Conservation (phyloP, 2,888 invertebrate species). For the Osmoderma eremita region DNA sequence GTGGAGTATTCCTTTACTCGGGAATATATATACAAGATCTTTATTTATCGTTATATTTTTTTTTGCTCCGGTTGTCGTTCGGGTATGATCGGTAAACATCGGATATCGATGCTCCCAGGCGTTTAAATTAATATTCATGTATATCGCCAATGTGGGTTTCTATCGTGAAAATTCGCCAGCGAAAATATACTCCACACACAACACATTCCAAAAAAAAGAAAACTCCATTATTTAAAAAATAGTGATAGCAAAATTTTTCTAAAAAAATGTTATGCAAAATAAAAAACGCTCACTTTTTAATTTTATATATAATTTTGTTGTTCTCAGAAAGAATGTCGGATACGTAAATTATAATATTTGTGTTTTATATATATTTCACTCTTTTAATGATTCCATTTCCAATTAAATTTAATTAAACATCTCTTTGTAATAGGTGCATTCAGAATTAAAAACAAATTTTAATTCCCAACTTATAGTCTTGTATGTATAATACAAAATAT, state of each 20-base stretch:
- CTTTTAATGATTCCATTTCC: slow-evolving; percentile 19
- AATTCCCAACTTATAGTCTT: slow-evolving; percentile 34
- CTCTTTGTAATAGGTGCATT: slow-evolving; percentile 27
- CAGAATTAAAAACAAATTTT: slow-evolving; percentile 35
- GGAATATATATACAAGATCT: too few species aligned
- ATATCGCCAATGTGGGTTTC: slow-evolving; percentile 27
- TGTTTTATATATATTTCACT: slow-evolving; percentile 9
- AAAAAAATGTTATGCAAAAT: slow-evolving; percentile 14
- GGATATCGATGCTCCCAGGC: too few species aligned
- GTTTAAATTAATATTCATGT: neutral
- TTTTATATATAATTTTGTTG: slow-evolving; percentile 9
- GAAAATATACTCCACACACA: slow-evolving; percentile 43
- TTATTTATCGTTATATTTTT: too few species aligned
- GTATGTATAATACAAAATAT: slow-evolving; percentile 44
- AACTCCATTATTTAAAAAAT: neutral
- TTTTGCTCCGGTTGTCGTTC: too few species aligned
- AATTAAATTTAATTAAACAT: too few species aligned
- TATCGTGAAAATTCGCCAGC: slow-evolving; percentile 32
- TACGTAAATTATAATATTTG: neutral
- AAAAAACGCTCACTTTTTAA: slow-evolving; percentile 12
- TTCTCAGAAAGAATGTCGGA: slow-evolving; percentile 20
- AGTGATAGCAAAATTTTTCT: neutral
- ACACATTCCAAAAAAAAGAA: neutral
- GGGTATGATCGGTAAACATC: too few species aligned
- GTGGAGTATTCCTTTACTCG: too few species aligned